Evolutionary conservation across 2,113 vertebrate species (phyloP).

Genomic region (Austrofundulus limnaeus): DNA sequence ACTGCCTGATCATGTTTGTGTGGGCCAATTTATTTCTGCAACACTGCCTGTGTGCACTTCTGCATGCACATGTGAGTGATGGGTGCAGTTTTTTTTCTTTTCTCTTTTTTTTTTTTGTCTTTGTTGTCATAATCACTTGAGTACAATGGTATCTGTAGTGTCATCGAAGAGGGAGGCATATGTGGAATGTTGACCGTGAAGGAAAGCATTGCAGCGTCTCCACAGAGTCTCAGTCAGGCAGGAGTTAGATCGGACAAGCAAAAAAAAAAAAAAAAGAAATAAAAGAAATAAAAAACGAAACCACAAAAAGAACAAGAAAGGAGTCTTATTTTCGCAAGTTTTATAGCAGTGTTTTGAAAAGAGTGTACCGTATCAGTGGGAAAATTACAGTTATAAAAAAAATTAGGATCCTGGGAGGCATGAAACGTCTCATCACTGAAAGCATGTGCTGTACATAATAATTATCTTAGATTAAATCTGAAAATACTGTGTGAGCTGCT

Average conservation of each 20-base stretch:
- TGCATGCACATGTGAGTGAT: constrained; percentile 23
- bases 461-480: constrained; percentile 45
- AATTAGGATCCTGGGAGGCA: constrained; percentile 19
- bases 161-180: constrained; percentile 46
- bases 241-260: constrained; percentile 47
- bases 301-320: constrained; percentile 28
- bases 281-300: no score
- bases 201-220: constrained; percentile 67
- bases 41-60: not conserved
- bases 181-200: constrained; percentile 71
- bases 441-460: constrained; percentile 31
- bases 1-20: constrained; percentile 13
- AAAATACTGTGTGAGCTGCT: constrained; percentile 11
- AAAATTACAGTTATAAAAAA: constrained; percentile 50
- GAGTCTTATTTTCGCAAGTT: constrained; percentile 28
- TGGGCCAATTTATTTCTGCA: not conserved
- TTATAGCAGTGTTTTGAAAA: constrained; percentile 20
- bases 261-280: constrained; percentile 39
- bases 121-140: constrained; percentile 38
- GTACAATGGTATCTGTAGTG: constrained; percentile 50
- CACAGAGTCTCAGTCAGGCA: constrained; percentile 61
- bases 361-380: constrained; percentile 13
- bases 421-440: constrained; percentile 31
- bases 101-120: constrained; percentile 15
- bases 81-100: no score